Percentiles rank a stretch among this genome's conserved stretches.
Evolutionary conservation across 2,797 vertebrate species (phyloP).

Genomic region (Morelia viridis): DNA sequence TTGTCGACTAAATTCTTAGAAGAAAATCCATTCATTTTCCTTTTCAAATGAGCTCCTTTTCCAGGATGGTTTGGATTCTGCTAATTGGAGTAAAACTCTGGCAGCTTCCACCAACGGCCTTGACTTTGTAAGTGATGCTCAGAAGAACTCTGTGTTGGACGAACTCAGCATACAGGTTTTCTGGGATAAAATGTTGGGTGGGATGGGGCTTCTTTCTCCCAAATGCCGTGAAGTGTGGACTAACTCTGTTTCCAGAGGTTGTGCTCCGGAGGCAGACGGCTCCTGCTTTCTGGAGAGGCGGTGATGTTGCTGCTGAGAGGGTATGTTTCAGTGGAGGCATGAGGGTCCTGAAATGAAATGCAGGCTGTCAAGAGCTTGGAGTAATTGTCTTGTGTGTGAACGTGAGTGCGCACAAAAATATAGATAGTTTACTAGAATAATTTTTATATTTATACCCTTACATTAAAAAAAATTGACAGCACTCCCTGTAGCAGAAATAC

Average conservation of each 20-base stretch:
- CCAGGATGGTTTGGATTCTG: constrained; percentile 7
- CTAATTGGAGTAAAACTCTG: constrained; percentile 21
- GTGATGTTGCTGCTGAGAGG: background rate
- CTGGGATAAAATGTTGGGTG: no score
- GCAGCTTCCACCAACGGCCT: background rate
- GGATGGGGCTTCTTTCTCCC: background rate
- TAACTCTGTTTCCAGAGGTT: background rate
- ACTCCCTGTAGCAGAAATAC: background rate
- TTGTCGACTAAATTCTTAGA: constrained; percentile 30
- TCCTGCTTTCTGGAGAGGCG: background rate
- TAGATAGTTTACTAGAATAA: background rate
- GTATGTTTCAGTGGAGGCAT: no score
- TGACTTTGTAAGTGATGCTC: background rate
- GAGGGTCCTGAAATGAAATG: no score
- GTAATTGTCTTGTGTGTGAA: background rate
- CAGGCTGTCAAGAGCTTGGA: background rate
- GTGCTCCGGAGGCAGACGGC: background rate
- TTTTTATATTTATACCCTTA: background rate
- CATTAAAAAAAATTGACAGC: background rate
- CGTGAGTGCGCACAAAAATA: background rate
- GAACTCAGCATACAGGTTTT: background rate
- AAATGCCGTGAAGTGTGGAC: background rate
- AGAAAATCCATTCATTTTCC: background rate
- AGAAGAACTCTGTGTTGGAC: background rate
- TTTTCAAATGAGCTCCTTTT: constrained; percentile 27